Base-by-base conservation (phyloP, 2,888 invertebrate species). In the Amphipoea oculea region DNA sequence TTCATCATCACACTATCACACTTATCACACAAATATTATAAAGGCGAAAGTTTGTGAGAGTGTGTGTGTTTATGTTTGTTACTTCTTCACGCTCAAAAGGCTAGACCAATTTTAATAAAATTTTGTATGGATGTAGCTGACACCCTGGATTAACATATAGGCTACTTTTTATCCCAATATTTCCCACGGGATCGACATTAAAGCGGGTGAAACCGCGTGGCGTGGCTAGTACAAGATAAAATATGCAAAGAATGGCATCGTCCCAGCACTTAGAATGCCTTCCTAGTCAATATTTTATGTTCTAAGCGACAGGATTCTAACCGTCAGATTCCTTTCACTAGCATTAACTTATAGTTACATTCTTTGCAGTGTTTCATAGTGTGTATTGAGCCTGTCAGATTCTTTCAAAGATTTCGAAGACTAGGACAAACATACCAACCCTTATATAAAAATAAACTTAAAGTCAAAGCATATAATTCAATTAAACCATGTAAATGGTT, bases 271-370 rank as follows among this genome's bases (percentile, higher is more conserved):
- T 65, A 2, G 17, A 73, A 72, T 71, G 68, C 40, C 62, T 75
- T 48, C 45, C 48, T 67, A 63, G 14, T 70, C 14, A 51, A 73
- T 83, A 85, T 45, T 42, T 83, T 72, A 76, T 62, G 40, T 76
- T 57, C 57, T 40, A 76, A 73, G 57, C 42, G 70, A 77, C 70
- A 65, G 73, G 29, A 67, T 71, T 42, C n/a, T n/a, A 54, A 23
- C 65, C 51, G 57, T 60, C 82, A 45, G 66, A 77, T 82, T 76
- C 76, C 73, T 57, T 48, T 42, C 48, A 17, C 36, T n/a, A 36
- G 23, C 57, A 67, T 20, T 60, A 65, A 17, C 70, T 63, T 73
- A 72, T 54, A 42, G 42, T 54, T 23, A 74, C 42, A 23, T 29
- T 65, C 5, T 23, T 60, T 23, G 51, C 51, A 65, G 51, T 67